Evolutionary conservation across 2,888 invertebrate genomes (phyloP).

Genomic region (Tinea semifulvella): DNA sequence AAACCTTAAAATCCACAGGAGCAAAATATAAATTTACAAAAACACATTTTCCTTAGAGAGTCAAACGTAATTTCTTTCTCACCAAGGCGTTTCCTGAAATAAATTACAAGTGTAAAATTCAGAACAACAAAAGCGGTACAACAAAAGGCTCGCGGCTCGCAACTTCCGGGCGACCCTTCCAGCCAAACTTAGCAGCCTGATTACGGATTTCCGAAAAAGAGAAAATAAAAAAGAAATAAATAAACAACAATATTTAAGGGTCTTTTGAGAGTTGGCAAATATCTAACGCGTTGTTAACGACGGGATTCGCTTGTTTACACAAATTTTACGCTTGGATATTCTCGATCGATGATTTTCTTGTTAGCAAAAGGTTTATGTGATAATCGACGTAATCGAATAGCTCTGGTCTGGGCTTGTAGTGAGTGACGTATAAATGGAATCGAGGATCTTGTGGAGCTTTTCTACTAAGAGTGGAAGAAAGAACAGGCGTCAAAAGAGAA

Average conservation of each 20-base stretch:
- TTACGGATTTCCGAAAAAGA: constrained; percentile 62
- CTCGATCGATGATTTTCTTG: constrained; percentile 38
- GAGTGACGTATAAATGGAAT: constrained; percentile 47
- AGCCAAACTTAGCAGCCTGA: constrained; percentile 59
- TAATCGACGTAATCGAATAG: constrained; percentile 52
- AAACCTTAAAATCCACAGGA: constrained; percentile 38
- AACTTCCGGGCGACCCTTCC: constrained; percentile 65
- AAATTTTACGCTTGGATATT: neutral
- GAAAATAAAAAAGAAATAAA: constrained; percentile 52
- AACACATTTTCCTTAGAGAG: constrained; percentile 63
- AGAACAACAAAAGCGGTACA: constrained; percentile 64
- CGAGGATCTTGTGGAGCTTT: constrained; percentile 35
- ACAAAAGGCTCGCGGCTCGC: constrained; percentile 64
- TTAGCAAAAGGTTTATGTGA: constrained; percentile 42
- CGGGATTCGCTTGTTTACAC: neutral
- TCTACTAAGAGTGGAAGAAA: constrained; percentile 24
- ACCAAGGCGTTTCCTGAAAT: constrained; percentile 64
- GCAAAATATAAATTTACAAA: constrained; percentile 56
- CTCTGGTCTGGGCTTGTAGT: constrained; percentile 50
- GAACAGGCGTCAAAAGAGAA: constrained; percentile 19
- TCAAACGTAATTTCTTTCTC: constrained; percentile 63
- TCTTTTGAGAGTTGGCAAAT: constrained; percentile 3
- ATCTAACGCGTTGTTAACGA: constrained; percentile 10
- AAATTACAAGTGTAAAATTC: constrained; percentile 68
- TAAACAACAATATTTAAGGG: constrained; percentile 30